A percentile compares a stretch with the other conserved stretches of the same genome.
phyloP scores from a whole-genome alignment of 2,797 vertebrate genomes.

The Microctenopoma stevenorrisi region DNA sequence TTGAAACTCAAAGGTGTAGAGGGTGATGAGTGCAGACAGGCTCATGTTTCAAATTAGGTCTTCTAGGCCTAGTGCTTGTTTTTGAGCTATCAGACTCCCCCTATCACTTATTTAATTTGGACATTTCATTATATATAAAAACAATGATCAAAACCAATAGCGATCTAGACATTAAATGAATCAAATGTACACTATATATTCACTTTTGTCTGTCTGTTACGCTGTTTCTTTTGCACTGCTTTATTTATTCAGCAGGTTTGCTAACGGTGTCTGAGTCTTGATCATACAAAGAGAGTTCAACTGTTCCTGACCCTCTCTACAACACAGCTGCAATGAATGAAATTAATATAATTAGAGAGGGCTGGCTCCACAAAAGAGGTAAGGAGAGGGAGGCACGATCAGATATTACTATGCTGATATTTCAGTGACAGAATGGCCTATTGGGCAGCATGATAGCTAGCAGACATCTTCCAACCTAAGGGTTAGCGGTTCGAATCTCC shows the following conservation, averaged over 20 bases:
- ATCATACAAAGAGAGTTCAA: slow-evolving; percentile 34
- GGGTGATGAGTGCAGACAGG: too few relatives aligned
- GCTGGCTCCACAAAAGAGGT: slow-evolving; percentile 93
- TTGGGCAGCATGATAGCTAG: too few relatives aligned
- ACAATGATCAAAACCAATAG: background rate
- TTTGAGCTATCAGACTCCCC: too few relatives aligned
- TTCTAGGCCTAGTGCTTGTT: too few relatives aligned
- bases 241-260: slow-evolving; percentile 52
- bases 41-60: too few relatives aligned
- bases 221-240: slow-evolving; percentile 8
- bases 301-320: slow-evolving; percentile 54
- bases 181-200: background rate
- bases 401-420: background rate
- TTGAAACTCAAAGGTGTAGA: too few relatives aligned
- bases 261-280: slow-evolving; percentile 45
- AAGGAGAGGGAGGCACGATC: background rate
- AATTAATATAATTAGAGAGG: slow-evolving; percentile 88
- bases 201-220: background rate
- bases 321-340: slow-evolving; percentile 85
- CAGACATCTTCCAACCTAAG: too few relatives aligned
- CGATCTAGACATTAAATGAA: background rate
- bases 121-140: too few relatives aligned
- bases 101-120: too few relatives aligned
- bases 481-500: too few relatives aligned
- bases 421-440: background rate